Base-by-base conservation (phyloP, 2,113 vertebrate species). In the Platysternon megacephalum region DNA sequence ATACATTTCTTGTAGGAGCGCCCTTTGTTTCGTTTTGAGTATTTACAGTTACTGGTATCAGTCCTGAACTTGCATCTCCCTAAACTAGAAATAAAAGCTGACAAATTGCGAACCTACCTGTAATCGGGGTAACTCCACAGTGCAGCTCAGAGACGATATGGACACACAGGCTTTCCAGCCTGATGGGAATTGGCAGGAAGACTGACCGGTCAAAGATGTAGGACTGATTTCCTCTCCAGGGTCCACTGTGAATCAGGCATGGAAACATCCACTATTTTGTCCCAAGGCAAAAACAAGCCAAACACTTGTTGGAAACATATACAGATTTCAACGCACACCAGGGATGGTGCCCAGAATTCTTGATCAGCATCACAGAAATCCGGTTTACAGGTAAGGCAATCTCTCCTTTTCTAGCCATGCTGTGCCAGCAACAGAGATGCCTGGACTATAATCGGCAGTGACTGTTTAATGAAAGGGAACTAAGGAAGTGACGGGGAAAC, bases 121-220 rank as follows among this genome's bases (percentile, higher is more conserved):
- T 4, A 65, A 5, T 0, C 28, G 39, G 8, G 22, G 19, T 26
- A 13, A 28, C 53, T 29, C 80, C 12, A 16, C 2, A 1, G 5
- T 1, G 1, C 78, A 29, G 42, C 7, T 29, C 19, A 46, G 0
- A 72, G n/a, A 72, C 9, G 5, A 39, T 11, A 39, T 11, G 1
- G 42, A 1, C 1, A 7, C 12, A 3, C 49, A 22, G 39, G 74
- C 32, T 39, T 72, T 48, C 35, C 4, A 26, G 72, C 56, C 87
- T 39, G 4, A 0, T 0, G 0, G 44, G 82, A 0, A 0, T 80
- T 51, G 21, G 29, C 55, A 68, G 78, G 39, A 29, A 58, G 9
- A 4, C 86, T 42, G 58, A 82, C 5, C 12, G 3, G 61, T 1
- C 65, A 32, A 14, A 39, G 65, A 39, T 3, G 8, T 72, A 39